A percentile compares a stretch with the other conserved stretches of the same genome.
Conservation (phyloP, 2,888 invertebrate species). For the Corbicula japonica region DNA sequence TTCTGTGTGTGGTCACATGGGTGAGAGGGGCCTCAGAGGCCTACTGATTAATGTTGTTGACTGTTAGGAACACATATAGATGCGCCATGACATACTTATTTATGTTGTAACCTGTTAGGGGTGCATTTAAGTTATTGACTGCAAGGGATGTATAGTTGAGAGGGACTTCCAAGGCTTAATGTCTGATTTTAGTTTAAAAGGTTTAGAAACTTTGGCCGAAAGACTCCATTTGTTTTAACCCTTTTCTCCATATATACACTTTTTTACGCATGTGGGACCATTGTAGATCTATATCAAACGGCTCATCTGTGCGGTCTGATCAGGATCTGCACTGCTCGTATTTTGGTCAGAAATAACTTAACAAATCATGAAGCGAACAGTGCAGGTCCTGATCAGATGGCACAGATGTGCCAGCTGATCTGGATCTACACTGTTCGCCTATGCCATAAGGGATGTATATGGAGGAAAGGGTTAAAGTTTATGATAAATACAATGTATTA, state of each 20-base stretch:
- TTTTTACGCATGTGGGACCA: no score
- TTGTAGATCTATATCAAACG: no score
- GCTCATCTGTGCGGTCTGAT: no score
- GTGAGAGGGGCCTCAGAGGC: no score
- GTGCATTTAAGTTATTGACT: not conserved
- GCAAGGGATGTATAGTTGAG: not conserved
- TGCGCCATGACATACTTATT: not conserved
- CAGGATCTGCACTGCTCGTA: not conserved
- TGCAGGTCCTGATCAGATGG: not conserved
- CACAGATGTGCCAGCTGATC: not conserved
- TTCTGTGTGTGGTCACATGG: no score
- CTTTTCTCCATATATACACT: no score
- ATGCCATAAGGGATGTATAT: not conserved
- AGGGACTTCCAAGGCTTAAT: no score
- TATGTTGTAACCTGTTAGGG: not conserved
- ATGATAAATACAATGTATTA: constrained; percentile 59
- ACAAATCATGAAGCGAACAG: not conserved
- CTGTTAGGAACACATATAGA: not conserved
- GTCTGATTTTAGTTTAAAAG: no score
- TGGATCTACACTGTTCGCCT: not conserved
- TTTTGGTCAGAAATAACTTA: not conserved
- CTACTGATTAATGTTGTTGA: not conserved
- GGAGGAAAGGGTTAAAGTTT: not conserved
- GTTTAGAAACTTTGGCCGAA: no score
- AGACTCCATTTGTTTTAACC: no score